Base-by-base conservation (phyloP, 2,113 vertebrate genomes). In the Hydrochoerus hydrochaeris region DNA sequence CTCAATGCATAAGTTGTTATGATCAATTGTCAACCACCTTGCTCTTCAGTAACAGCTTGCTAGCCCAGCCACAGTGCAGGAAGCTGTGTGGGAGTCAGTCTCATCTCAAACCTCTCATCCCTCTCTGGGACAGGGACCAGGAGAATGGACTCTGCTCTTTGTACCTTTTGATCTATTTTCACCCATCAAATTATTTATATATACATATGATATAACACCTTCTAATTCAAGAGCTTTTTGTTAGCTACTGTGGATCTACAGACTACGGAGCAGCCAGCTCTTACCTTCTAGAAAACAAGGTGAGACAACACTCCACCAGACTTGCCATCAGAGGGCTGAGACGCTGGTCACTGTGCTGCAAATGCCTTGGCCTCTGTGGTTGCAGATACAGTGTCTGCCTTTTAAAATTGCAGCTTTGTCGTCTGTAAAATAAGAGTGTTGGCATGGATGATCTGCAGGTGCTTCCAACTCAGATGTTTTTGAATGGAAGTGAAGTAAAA, bases 241-340 rank as follows among this genome's bases (percentile, higher is more conserved):
- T 49, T 65, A n/a, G 22, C 28, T 75, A 30, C 44, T 35, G 2
- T 19, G n/a, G 52, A 11, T 11, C 73, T 80, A 38, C 20, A n/a
- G 57, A 52, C 57, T 83, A 17, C 3, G 6, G 10, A 67, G 19
- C 8, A 41, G 38, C 16, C 17, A 41, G 38, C 16, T 13, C 22
- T 10, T 26, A 54, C 19, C 16, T 65, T 81, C 52, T 82, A 87
- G 62, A 26, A 77, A 86, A 49, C 16, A 17, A 1, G 5, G 5
- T 0, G 0, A 7, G 30, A 77, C 58, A 49, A 46, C 49, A 38
- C 24, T 28, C 22, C 3, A 2, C 30, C 11, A 19, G 5, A 32
- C 17, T 30, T 30, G 26, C n/a, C 32, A 0, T 77, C 63, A 62
- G 5, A 12, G 0, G 7, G 3, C 41, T 26, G 65, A 38, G 54